These are phyloP conservation scores for Myathropa florea DNA, from an alignment of 2,888 invertebrate species.

Conservation along the genomic window DNA sequence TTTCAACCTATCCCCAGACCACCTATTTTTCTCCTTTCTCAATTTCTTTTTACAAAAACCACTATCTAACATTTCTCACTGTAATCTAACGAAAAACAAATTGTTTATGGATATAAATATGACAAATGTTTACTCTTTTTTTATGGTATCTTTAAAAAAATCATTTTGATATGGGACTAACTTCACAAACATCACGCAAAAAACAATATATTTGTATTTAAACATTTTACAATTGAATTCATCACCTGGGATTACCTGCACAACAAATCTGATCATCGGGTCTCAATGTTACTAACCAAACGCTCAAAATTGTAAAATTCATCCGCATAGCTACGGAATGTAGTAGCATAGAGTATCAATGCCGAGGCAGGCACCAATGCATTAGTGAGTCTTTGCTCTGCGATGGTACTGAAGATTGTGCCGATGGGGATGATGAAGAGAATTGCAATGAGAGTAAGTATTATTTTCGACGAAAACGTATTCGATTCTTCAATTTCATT, in stretches of 20 bases:
- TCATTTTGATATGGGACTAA: slow-evolving; percentile 42
- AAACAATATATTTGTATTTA: slow-evolving; percentile 33
- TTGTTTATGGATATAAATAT: neutral
- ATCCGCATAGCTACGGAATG: slow-evolving; percentile 77
- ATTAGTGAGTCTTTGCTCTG: slow-evolving; percentile 78
- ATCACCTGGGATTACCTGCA: slow-evolving; percentile 66
- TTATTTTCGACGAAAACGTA: neutral
- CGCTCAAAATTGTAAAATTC: neutral
- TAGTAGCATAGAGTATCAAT: slow-evolving; percentile 77
- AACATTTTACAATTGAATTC: slow-evolving; percentile 40
- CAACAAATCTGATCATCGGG: slow-evolving; percentile 45
- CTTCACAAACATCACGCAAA: slow-evolving; percentile 53
- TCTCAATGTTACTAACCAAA: slow-evolving; percentile 70
- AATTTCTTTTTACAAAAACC: slow-evolving; percentile 44
- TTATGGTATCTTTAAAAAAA: slow-evolving; percentile 13
- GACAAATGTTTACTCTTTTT: slow-evolving; percentile 47
- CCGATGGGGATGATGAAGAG: slow-evolving; percentile 79
- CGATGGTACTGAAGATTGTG: slow-evolving; percentile 78
- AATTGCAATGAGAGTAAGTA: slow-evolving; percentile 79
- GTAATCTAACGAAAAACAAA: neutral
- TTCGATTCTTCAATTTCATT: neutral
- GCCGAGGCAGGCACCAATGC: slow-evolving; percentile 78
- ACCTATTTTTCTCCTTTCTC: slow-evolving; percentile 2
- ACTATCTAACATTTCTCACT: neutral
- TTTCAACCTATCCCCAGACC: neutral